phyloP scores from a whole-genome alignment of 2,888 invertebrate species.

The Anthophora plumipes region DNA sequence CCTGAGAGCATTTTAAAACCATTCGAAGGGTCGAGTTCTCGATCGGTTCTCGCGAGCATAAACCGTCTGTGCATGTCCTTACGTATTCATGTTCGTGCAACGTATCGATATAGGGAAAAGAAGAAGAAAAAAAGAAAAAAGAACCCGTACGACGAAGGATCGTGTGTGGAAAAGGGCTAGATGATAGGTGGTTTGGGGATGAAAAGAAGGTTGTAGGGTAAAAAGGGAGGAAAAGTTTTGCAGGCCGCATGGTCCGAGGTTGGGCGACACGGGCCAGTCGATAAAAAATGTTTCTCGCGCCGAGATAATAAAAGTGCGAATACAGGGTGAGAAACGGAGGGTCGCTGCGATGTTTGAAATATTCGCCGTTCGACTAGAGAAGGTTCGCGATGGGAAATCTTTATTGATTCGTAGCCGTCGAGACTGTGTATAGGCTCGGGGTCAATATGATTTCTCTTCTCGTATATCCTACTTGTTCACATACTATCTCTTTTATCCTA shows the following conservation, averaged over 20 bases:
- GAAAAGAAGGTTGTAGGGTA: slow-evolving; percentile 41
- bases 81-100: slow-evolving; percentile 67
- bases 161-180: slow-evolving; percentile 36
- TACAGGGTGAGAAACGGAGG: slow-evolving; percentile 64
- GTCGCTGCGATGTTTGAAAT: slow-evolving; percentile 80
- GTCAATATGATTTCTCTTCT: slow-evolving; percentile 79
- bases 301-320: slow-evolving; percentile 83
- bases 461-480: slow-evolving; percentile 36
- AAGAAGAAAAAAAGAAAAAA: no score
- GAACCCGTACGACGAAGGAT: slow-evolving; percentile 23
- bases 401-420: slow-evolving; percentile 82
- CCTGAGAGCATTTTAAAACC: not conserved
- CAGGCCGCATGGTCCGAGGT: slow-evolving; percentile 77
- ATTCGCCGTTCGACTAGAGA: slow-evolving; percentile 74
- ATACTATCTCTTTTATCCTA: slow-evolving; percentile 19
- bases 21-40: slow-evolving; percentile 25
- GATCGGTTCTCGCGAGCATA: slow-evolving; percentile 48
- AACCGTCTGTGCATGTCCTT: slow-evolving; percentile 53
- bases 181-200: slow-evolving; percentile 2
- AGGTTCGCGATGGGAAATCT: slow-evolving; percentile 81
- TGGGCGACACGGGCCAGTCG: slow-evolving; percentile 72
- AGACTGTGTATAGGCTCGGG: slow-evolving; percentile 73
- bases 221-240: slow-evolving; percentile 75
- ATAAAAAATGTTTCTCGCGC: slow-evolving; percentile 81
- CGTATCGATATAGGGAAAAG: slow-evolving; percentile 48